Conservation (phyloP, 2,113 vertebrate genomes). For the Neogale vison region DNA sequence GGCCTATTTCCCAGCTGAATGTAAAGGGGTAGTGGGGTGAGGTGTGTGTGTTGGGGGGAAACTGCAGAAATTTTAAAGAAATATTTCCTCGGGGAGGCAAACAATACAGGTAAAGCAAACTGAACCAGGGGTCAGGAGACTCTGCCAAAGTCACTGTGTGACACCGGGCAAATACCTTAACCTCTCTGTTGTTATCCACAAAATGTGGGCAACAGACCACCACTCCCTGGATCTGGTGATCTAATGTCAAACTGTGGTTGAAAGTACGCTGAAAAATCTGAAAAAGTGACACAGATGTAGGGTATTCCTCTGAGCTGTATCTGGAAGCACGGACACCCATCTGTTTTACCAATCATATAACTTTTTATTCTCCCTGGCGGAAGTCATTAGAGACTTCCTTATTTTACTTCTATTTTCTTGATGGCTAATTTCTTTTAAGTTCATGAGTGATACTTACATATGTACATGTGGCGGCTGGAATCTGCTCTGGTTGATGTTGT, state of each 20-base stretch:
- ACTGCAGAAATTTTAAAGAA: slow-evolving; percentile 66
- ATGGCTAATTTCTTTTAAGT: not conserved
- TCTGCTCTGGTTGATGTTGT: slow-evolving; percentile 99
- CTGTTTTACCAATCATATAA: not conserved
- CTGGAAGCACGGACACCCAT: slow-evolving; percentile 4
- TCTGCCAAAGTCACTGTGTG: not conserved
- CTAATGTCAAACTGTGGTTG: not conserved
- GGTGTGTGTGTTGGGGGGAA: not conserved
- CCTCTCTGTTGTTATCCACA: not conserved
- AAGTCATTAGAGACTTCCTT: not conserved
- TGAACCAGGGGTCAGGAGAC: not conserved
- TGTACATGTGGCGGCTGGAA: slow-evolving; percentile 99
- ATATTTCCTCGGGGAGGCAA: slow-evolving; percentile 65
- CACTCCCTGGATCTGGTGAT: not conserved
- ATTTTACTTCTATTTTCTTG: slow-evolving; percentile 2
- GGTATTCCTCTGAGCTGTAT: not conserved
- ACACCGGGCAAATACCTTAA: not conserved
- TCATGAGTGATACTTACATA: slow-evolving; percentile 90
- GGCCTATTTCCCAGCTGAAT: slow-evolving; percentile 83
- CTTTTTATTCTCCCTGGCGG: not conserved
- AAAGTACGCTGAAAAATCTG: not conserved
- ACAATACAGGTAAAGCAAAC: not conserved
- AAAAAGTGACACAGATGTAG: not conserved
- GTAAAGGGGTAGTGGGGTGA: slow-evolving; percentile 68
- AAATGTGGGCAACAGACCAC: not conserved